Evolutionary conservation across 2,888 invertebrate genomes (phyloP).

Genomic region (Charanyca ferruginea): DNA sequence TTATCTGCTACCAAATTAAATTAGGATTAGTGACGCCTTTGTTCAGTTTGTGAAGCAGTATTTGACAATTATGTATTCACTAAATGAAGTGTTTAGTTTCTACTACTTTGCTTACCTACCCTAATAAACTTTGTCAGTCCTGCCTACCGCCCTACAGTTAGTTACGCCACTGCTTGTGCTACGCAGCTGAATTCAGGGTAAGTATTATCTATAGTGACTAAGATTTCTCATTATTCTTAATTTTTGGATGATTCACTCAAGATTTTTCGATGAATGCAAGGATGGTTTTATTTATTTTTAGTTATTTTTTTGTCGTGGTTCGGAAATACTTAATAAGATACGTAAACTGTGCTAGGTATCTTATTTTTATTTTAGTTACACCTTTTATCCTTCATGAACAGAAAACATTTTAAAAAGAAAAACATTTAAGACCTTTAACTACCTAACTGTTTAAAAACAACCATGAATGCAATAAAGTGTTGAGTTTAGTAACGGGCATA

Average conservation of each 20-base stretch:
- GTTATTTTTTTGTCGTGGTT: background rate
- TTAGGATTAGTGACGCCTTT: conserved; percentile 10
- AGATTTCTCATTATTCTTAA: background rate
- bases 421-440: background rate
- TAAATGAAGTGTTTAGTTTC: conserved; percentile 4
- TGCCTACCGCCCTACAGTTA: conserved; percentile 18
- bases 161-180: conserved; percentile 21
- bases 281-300: background rate
- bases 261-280: background rate
- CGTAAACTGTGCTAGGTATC: background rate
- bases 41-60: conserved; percentile 4
- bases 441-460: background rate
- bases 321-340: background rate
- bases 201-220: conserved; percentile 30
- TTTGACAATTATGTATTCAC: background rate
- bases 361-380: background rate
- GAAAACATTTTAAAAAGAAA: background rate
- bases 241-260: conserved; percentile 2
- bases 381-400: too few relatives aligned
- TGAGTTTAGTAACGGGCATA: conserved; percentile 14
- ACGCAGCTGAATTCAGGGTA: conserved; percentile 13
- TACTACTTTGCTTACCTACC: background rate
- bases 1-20: background rate
- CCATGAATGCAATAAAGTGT: too few relatives aligned
- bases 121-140: background rate